phyloP scores from a whole-genome alignment of 2,797 vertebrate species.

The Champsocephalus gunnari region DNA sequence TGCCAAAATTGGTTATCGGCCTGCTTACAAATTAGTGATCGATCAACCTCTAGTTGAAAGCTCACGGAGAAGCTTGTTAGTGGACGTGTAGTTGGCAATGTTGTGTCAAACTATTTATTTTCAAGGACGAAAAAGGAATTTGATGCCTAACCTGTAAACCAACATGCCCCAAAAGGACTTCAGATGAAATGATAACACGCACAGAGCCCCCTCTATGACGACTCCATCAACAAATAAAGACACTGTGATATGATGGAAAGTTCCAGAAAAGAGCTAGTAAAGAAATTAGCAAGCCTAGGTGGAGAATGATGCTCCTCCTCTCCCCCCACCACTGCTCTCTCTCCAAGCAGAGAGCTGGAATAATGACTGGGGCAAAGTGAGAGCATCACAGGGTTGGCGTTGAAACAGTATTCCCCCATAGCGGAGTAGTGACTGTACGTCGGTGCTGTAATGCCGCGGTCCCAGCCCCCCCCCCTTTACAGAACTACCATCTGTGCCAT shows the following conservation, averaged over 20 bases:
- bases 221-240: not conserved
- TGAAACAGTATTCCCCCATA: conserved; percentile 35
- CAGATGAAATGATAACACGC: not conserved
- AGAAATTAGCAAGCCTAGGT: too few species aligned
- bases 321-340: not conserved
- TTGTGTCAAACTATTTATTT: not conserved
- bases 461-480: conserved; percentile 33
- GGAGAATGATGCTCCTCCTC: not conserved
- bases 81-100: not conserved
- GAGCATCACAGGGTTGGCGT: conserved; percentile 12
- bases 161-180: not conserved
- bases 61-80: not conserved
- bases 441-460: conserved; percentile 37
- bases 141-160: too few species aligned
- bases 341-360: not conserved
- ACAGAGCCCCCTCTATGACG: not conserved
- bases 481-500: conserved; percentile 71
- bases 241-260: not conserved
- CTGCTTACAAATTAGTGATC: too few species aligned
- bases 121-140: not conserved
- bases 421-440: conserved; percentile 42
- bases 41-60: too few species aligned
- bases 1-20: too few species aligned
- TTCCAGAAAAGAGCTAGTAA: too few species aligned
- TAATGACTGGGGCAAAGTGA: not conserved